These are phyloP conservation scores for Rhadinocentrus ornatus DNA, from an alignment of 2,797 vertebrate species.

Conservation along the genomic window DNA sequence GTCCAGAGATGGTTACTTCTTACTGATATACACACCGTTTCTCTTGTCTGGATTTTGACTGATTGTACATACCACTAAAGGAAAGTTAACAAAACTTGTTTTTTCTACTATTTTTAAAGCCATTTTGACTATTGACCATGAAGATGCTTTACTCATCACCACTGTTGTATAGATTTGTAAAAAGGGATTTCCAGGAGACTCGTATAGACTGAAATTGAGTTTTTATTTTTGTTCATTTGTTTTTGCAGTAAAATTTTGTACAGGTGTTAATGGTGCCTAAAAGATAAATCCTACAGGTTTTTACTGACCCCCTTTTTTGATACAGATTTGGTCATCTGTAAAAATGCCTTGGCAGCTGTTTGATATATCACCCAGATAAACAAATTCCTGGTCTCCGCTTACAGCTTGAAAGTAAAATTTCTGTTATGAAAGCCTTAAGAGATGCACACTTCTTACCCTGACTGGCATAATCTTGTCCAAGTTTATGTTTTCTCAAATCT, in stretches of 20 bases:
- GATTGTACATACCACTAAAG: not conserved
- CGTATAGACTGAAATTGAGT: not conserved
- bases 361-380: not conserved
- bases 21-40: not conserved
- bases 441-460: not conserved
- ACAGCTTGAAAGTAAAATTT: not conserved
- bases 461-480: not conserved
- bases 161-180: not conserved
- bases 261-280: not conserved
- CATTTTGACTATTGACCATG: not conserved
- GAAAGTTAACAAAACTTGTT: not conserved
- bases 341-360: not conserved
- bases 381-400: not conserved
- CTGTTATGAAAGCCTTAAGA: constrained; percentile 13
- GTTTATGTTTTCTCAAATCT: constrained; percentile 16
- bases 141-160: not conserved
- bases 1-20: not conserved
- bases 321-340: too few relatives aligned
- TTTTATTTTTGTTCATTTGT: not conserved
- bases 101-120: not conserved
- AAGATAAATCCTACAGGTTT: not conserved
- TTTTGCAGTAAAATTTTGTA: not conserved
- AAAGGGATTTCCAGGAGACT: not conserved
- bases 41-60: not conserved
- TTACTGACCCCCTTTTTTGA: not conserved